phyloP scores from a whole-genome alignment of 2,797 vertebrate genomes.

The Bufotes viridis region DNA sequence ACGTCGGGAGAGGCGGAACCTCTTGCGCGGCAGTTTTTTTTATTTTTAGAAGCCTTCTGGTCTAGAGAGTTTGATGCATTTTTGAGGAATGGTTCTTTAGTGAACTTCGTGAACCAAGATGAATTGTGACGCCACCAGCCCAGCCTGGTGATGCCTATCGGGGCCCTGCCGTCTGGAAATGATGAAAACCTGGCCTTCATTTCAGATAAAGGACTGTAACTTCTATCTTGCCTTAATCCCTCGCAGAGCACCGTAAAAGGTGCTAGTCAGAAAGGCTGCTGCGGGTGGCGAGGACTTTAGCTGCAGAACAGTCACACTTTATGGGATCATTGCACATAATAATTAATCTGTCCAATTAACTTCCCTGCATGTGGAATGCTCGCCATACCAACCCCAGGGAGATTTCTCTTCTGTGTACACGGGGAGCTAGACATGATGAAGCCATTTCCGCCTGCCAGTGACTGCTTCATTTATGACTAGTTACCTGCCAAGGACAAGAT shows the following conservation, averaged over 20 bases:
- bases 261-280: constrained; percentile 17
- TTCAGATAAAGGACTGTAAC: neutral
- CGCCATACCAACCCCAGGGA: constrained; percentile 37
- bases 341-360: constrained; percentile 62
- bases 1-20: neutral
- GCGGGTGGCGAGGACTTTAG: constrained; percentile 54
- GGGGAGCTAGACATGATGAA: constrained; percentile 45
- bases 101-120: constrained; percentile 19
- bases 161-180: neutral
- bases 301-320: constrained; percentile 58
- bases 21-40: constrained; percentile 16
- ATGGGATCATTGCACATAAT: constrained; percentile 62
- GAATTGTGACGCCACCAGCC: neutral
- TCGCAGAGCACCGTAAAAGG: neutral
- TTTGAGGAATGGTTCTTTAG: constrained; percentile 10
- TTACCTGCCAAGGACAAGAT: constrained; percentile 49
- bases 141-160: neutral
- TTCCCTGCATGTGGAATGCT: constrained; percentile 46
- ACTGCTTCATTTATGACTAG: constrained; percentile 35
- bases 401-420: constrained; percentile 48
- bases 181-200: neutral
- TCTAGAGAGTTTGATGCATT: neutral
- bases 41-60: neutral
- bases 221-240: neutral
- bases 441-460: constrained; percentile 26